A percentile compares a stretch with the other conserved stretches of the same genome.
Evolutionary conservation across 1,140 invertebrate species (phyloP).

Genomic region (Apis laboriosa): DNA sequence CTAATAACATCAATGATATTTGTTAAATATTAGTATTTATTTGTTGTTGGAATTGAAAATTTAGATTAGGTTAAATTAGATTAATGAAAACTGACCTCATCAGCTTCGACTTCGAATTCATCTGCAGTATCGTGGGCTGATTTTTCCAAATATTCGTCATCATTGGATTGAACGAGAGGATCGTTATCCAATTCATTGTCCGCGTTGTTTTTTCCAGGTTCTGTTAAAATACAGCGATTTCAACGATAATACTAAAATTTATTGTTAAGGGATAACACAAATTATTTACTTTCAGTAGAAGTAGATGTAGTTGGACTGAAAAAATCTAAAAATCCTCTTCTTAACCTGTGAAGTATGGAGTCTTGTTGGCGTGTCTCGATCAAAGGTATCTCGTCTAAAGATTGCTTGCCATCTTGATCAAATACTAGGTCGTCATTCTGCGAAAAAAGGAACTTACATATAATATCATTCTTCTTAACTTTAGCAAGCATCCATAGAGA

Average conservation of each 20-base stretch:
- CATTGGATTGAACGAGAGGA: not conserved
- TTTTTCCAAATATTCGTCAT: constrained; percentile 19
- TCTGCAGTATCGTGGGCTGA: constrained; percentile 42
- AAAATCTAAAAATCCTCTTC: constrained; percentile 57
- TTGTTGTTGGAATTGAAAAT: too few species aligned
- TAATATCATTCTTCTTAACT: not conserved
- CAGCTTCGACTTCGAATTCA: constrained; percentile 27
- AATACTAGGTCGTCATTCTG: constrained; percentile 78
- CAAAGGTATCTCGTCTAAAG: constrained; percentile 50
- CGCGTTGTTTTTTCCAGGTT: not conserved
- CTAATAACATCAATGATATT: not conserved
- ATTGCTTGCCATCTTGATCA: constrained; percentile 65
- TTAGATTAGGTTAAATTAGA: not conserved
- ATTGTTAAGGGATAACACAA: too few species aligned
- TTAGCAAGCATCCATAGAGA: not conserved
- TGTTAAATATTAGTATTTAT: not conserved
- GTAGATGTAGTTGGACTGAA: constrained; percentile 24
- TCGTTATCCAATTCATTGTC: not conserved
- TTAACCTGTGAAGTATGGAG: constrained; percentile 71
- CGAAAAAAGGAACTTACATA: constrained; percentile 28
- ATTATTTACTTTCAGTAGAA: constrained; percentile 31
- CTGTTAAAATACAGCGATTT: not conserved
- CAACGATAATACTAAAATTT: not conserved
- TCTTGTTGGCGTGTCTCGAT: constrained; percentile 66
- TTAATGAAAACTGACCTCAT: constrained; percentile 21